Base-by-base conservation (phyloP, 2,113 vertebrate genomes). In the Etia nguti region DNA sequence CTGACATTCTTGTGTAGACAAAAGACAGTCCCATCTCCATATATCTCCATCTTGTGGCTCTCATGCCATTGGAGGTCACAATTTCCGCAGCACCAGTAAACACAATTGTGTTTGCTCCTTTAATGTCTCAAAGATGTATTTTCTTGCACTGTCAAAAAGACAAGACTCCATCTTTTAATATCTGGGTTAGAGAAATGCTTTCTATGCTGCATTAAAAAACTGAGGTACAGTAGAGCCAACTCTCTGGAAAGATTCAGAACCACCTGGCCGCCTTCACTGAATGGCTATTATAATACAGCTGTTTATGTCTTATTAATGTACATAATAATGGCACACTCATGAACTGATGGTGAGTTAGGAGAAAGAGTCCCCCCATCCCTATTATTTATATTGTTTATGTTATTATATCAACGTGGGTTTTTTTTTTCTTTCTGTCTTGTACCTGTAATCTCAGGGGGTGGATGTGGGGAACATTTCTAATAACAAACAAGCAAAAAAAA, bases 371-470 rank as follows among this genome's bases (percentile, higher is more conserved):
- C 34, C 34, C 20, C 20, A 3, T 38, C 6, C 34, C 34, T 68
- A 68, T 38, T 38, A 5, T 38, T 20, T 68, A 68, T 6, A 38
- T 10, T 38, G 34, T 65, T 65, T 65, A 38, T 65, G 60, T 68
- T 38, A 68, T 38, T 65, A 22, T 38, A 65, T 65, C 20, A 65
- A 65, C n/a, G 12, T 38, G 60, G 9, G 0, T 0, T 0, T 0
- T 22, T 36, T 65, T 65, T 0, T 0, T 0, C 13, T 36, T 65
- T 65, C 60, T 68, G 4, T 13, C 34, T 68, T 68, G 34, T 68
- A 68, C 6, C 60, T 4, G 4, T 13, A 65, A 38, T 38, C 20
- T 13, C 22, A 38, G 60, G 34, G 34, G 10, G 12, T 65, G 60
- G 18, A 38, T 38, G 34, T 65, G 60, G 11, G 20, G 18, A 38